Conservation (phyloP, 2,113 vertebrate species). For the Garra rufa region DNA sequence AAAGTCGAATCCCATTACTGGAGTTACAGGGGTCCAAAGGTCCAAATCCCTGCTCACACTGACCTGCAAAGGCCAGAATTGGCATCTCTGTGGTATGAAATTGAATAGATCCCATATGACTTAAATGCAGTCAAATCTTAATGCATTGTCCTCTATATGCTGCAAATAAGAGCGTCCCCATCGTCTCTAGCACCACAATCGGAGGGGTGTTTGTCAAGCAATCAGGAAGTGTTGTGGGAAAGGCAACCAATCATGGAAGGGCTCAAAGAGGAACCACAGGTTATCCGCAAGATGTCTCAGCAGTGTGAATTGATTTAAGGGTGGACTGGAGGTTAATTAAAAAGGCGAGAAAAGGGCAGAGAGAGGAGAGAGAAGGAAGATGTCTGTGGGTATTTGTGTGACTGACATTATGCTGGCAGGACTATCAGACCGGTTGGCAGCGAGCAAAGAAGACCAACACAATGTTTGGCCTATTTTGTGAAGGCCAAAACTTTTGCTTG, state of each 20-base stretch:
- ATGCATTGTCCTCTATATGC: neutral
- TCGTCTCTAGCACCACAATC: slow-evolving; percentile 52
- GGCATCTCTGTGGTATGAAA: neutral
- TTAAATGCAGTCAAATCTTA: neutral
- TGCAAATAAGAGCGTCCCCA: slow-evolving; percentile 15
- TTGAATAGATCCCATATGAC: neutral
- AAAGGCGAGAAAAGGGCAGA: slow-evolving; percentile 22
- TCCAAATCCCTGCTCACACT: neutral
- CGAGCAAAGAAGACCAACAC: neutral
- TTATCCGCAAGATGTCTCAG: slow-evolving; percentile 33
- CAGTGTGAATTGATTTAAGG: slow-evolving; percentile 42
- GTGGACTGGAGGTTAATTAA: slow-evolving; percentile 57
- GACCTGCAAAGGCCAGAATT: neutral
- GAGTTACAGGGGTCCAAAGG: slow-evolving; percentile 7
- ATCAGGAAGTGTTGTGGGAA: slow-evolving; percentile 11
- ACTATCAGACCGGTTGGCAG: slow-evolving; percentile 6
- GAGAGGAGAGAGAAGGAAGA: neutral
- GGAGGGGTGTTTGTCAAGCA: slow-evolving; percentile 35
- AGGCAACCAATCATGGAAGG: slow-evolving; percentile 32
- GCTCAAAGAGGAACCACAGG: slow-evolving; percentile 32
- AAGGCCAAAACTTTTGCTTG: neutral
- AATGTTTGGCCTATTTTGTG: neutral
- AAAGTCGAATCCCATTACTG: slow-evolving; percentile 31
- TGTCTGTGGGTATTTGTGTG: slow-evolving; percentile 43
- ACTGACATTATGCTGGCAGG: slow-evolving; percentile 45